Conservation (phyloP, 2,113 vertebrate species). For the Indicator indicator region DNA sequence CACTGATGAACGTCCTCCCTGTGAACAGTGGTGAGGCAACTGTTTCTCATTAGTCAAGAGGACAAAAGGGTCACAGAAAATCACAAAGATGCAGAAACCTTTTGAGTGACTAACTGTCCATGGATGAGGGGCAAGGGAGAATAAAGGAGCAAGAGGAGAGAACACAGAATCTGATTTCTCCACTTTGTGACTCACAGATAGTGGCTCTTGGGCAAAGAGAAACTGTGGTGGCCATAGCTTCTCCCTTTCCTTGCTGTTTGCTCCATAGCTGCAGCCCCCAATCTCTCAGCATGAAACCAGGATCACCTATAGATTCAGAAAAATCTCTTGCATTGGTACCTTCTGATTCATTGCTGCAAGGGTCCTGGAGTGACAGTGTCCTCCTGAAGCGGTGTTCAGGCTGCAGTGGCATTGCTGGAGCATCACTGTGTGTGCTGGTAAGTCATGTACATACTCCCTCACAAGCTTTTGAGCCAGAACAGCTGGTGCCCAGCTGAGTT, state of each 20-base stretch:
- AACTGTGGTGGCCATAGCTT: not conserved
- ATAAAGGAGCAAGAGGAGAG: not conserved
- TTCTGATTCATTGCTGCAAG: not conserved
- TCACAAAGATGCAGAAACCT: not conserved
- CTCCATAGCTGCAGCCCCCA: not conserved
- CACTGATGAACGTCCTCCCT: not conserved
- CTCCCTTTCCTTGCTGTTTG: not conserved
- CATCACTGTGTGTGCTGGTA: not conserved
- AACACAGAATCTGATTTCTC: not conserved
- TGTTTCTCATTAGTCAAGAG: not conserved
- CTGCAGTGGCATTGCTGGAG: not conserved
- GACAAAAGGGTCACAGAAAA: not conserved
- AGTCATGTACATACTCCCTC: accelerated
- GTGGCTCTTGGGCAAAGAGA: not conserved
- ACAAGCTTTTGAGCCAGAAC: not conserved
- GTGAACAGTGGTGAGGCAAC: accelerated
- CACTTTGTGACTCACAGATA: accelerated
- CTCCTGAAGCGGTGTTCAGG: not conserved
- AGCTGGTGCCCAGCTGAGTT: not conserved
- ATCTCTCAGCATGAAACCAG: not conserved
- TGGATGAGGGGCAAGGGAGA: not conserved
- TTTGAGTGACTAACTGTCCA: not conserved
- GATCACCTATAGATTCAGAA: not conserved
- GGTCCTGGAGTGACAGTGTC: accelerated
- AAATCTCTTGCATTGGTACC: not conserved